phyloP scores from a whole-genome alignment of 1,140 invertebrate species.

The Epicauta chinensis region DNA sequence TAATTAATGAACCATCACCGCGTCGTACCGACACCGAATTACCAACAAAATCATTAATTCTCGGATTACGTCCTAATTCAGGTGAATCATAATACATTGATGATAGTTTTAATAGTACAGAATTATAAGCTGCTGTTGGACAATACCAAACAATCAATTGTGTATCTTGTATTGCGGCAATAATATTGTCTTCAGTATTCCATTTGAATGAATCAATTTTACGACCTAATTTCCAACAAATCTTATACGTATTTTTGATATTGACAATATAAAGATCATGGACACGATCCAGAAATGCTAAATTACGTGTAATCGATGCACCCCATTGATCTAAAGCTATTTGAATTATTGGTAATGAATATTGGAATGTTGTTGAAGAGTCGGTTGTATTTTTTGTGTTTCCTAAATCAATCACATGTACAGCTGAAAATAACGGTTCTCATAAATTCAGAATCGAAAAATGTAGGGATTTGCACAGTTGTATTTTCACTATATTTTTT shows the following conservation, averaged over 20 bases:
- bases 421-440: conserved; percentile 49
- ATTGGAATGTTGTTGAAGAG: conserved; percentile 49
- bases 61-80: conserved; percentile 76
- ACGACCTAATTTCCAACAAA: conserved; percentile 58
- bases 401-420: conserved; percentile 80
- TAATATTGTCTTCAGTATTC: conserved; percentile 77
- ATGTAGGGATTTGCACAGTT: too few species aligned
- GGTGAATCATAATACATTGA: conserved; percentile 45
- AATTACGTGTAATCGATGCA: conserved; percentile 45
- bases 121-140: conserved; percentile 69
- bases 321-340: conserved; percentile 77
- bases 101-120: conserved; percentile 53
- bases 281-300: conserved; percentile 78
- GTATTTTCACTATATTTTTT: too few species aligned
- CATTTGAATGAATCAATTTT: conserved; percentile 77
- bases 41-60: conserved; percentile 69
- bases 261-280: conserved; percentile 71
- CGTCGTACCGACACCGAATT: conserved; percentile 59
- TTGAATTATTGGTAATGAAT: conserved; percentile 61
- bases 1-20: conserved; percentile 50
- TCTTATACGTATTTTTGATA: conserved; percentile 58
- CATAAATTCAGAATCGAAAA: conserved; percentile 4
- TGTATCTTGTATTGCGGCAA: conserved; percentile 76
- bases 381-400: conserved; percentile 64
- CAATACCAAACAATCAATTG: conserved; percentile 82